Conservation (phyloP, 30 jellyfish, hydroid and myxozoan species). For the Mastigias papua region DNA sequence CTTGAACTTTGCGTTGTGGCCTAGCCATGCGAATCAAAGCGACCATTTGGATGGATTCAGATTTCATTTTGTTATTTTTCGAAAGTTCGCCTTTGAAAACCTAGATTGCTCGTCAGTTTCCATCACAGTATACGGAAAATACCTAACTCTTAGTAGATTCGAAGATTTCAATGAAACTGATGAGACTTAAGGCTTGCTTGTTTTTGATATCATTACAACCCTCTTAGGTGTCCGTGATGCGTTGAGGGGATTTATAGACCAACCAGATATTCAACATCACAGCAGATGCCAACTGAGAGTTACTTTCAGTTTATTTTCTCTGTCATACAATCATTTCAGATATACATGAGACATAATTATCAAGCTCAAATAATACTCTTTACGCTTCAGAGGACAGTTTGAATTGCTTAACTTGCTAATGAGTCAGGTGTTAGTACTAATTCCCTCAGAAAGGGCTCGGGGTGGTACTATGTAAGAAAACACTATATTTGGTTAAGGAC, state of each 20-base stretch:
- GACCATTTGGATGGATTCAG: constrained; percentile 42
- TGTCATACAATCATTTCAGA: not conserved
- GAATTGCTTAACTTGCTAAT: not conserved
- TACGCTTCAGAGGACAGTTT: not conserved
- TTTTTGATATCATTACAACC: constrained; percentile 20
- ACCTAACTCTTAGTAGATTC: too few relatives aligned
- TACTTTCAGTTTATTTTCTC: not conserved
- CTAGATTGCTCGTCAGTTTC: not conserved
- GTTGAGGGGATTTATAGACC: not conserved
- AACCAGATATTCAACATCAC: not conserved
- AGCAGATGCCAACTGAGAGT: not conserved
- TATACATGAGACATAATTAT: not conserved
- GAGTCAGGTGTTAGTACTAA: not conserved
- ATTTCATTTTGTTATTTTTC: constrained; percentile 39
- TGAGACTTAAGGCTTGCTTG: not conserved
- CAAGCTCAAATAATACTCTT: not conserved
- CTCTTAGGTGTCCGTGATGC: not conserved
- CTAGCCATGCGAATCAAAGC: constrained; percentile 66
- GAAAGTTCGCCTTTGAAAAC: not conserved
- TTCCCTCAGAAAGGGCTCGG: not conserved
- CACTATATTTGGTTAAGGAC: not conserved
- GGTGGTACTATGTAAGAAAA: not conserved
- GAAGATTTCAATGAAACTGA: too few relatives aligned
- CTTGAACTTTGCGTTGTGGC: constrained; percentile 52
- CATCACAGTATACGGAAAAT: not conserved